These are phyloP conservation scores for Platichthys stellatus DNA, from an alignment of 2,113 vertebrate genomes.

Conservation along the genomic window DNA sequence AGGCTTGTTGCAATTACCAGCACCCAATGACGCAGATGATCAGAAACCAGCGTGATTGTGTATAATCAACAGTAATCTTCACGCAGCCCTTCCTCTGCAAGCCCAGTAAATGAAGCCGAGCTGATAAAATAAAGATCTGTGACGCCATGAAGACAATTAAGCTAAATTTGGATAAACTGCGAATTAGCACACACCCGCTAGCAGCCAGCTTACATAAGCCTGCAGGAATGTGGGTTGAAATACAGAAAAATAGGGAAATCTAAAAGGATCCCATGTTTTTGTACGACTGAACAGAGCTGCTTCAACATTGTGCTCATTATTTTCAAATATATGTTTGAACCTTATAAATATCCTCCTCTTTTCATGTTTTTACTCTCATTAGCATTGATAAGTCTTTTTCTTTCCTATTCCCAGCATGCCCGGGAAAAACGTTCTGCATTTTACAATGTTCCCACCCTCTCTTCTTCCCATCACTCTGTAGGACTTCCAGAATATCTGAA, in stretches of 20 bases:
- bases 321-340: not conserved
- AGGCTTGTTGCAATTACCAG: constrained; percentile 70
- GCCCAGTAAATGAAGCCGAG: constrained; percentile 53
- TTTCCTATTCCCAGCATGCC: not conserved
- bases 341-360: not conserved
- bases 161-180: constrained; percentile 41
- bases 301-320: not conserved
- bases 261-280: constrained; percentile 8
- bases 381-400: not conserved
- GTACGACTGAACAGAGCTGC: not conserved
- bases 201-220: constrained; percentile 55
- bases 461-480: not conserved
- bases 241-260: constrained; percentile 34
- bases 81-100: constrained; percentile 39
- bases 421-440: not conserved
- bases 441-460: not conserved
- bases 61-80: constrained; percentile 59
- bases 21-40: constrained; percentile 70
- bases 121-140: constrained; percentile 51
- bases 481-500: not conserved
- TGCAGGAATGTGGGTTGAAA: constrained; percentile 60
- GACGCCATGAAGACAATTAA: constrained; percentile 15
- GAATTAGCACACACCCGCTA: constrained; percentile 4
- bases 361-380: not conserved
- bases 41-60: constrained; percentile 43